A percentile compares a stretch with the other conserved stretches of the same genome.
Conservation (phyloP, 2,113 vertebrate genomes). For the Sphaerodactylus townsendi region DNA sequence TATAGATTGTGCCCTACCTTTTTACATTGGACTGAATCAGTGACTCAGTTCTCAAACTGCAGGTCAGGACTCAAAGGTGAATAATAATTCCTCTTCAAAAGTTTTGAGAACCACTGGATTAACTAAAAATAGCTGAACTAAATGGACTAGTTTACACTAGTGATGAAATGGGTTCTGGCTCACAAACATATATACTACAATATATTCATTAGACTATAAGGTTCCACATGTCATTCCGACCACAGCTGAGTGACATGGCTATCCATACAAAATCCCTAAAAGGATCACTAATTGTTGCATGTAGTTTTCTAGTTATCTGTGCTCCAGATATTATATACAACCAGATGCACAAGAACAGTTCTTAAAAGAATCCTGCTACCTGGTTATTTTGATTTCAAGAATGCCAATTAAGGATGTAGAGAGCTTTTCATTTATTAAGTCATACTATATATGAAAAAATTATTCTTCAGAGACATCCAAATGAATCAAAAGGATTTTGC, state of each 20-base stretch:
- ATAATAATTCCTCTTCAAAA: too few relatives aligned
- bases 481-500: neutral
- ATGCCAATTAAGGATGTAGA: neutral
- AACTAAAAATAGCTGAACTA: too few relatives aligned
- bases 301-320: constrained; percentile 14
- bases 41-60: too few relatives aligned
- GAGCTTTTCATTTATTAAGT: neutral
- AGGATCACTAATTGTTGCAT: constrained; percentile 9
- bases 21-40: constrained; percentile 37
- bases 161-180: too few relatives aligned
- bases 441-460: neutral
- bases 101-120: too few relatives aligned
- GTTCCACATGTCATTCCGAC: too few relatives aligned
- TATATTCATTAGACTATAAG: too few relatives aligned
- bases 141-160: too few relatives aligned
- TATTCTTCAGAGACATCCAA: neutral
- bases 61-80: too few relatives aligned
- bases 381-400: neutral
- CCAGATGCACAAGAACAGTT: constrained; percentile 6
- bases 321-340: constrained; percentile 36
- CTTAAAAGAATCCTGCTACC: neutral
- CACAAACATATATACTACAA: too few relatives aligned
- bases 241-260: too few relatives aligned
- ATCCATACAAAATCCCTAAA: neutral
- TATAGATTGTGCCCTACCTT: neutral